Base-by-base conservation (phyloP, 2,888 invertebrate genomes). In the Ochropacha duplaris region DNA sequence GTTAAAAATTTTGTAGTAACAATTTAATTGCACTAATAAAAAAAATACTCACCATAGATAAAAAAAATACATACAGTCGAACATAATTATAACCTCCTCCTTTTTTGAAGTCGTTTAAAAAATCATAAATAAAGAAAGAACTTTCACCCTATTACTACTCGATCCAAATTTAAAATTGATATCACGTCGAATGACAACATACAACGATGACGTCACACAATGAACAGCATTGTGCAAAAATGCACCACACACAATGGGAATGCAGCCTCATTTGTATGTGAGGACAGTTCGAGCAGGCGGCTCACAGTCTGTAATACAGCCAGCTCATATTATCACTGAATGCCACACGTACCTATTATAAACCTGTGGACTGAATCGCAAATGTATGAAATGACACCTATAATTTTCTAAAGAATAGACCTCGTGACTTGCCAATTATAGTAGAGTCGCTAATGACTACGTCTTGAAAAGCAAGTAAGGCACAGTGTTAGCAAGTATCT, bases 231-330 rank as follows among this genome's bases (percentile, higher is more conserved):
- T 65, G 65, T 69, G 65, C 70, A 61, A 59, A 56, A 54, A 62
- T 61, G 68, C 65, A 62, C 61, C 67, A 74, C 74, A 75, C 64
- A 69, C 72, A 76, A 78, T 79, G 74, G 72, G 75, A 68, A 65
- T 79, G 44, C 44, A 44, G 44, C 16, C 31, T 83, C 81, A 88
- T 90, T 88, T 83, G 83, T 87, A 90, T 88, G 87, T 80, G 75
- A 78, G 80, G 79, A 75, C 69, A 71, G 74, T 75, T 72, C 72
- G 69, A 67, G 64, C 60, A 12, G 71, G 76, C 82, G 83, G 81
- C 81, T 69, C 78, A 72, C 72, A 76, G 76, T 79, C 83, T 83
- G 78, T 86, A 84, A 86, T 89, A 88, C 83, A 76, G 81, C 71
- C 68, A 73, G 70, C 72, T 76, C 80, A 76, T 81, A 84, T 81